Evolutionary conservation across 2,888 invertebrate genomes (phyloP).

Genomic region (Heteromurus nitidus): DNA sequence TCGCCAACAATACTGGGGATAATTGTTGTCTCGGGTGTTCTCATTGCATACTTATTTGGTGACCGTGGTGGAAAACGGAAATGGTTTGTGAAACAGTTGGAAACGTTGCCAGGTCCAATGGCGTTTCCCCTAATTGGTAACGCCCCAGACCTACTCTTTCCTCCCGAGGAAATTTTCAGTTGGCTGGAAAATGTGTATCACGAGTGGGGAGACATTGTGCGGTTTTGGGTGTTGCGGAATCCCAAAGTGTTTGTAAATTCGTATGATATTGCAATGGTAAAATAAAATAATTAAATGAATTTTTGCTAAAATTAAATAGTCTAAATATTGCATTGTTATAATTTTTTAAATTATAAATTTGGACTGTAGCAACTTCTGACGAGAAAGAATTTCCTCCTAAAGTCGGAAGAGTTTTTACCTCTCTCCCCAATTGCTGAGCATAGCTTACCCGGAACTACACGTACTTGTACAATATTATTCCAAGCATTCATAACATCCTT

Average conservation of each 20-base stretch:
- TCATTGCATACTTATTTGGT: background rate
- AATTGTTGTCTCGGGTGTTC: background rate
- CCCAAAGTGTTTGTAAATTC: slow-evolving; percentile 43
- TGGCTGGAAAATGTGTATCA: slow-evolving; percentile 5
- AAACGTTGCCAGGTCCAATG: slow-evolving; percentile 20
- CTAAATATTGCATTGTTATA: background rate
- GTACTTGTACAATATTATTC: no score
- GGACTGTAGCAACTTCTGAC: slow-evolving; percentile 20
- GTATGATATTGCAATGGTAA: slow-evolving; percentile 40
- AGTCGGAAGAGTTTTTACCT: slow-evolving; percentile 37
- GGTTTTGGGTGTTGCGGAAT: slow-evolving; percentile 30
- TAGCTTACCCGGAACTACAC: slow-evolving; percentile 19
- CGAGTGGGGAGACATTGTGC: slow-evolving; percentile 24
- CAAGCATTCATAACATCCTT: no score
- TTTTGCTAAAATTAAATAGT: background rate
- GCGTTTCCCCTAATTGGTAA: slow-evolving; percentile 31
- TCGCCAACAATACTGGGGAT: background rate
- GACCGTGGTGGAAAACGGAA: slow-evolving; percentile 8
- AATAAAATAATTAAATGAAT: no score
- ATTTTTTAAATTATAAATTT: no score
- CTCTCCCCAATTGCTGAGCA: background rate
- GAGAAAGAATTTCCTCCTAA: slow-evolving; percentile 10
- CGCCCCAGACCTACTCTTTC: slow-evolving; percentile 11
- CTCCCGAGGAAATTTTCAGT: slow-evolving; percentile 30
- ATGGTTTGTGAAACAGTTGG: background rate